Conservation (phyloP, 2,113 vertebrate genomes). For the Vireo altiloquus region DNA sequence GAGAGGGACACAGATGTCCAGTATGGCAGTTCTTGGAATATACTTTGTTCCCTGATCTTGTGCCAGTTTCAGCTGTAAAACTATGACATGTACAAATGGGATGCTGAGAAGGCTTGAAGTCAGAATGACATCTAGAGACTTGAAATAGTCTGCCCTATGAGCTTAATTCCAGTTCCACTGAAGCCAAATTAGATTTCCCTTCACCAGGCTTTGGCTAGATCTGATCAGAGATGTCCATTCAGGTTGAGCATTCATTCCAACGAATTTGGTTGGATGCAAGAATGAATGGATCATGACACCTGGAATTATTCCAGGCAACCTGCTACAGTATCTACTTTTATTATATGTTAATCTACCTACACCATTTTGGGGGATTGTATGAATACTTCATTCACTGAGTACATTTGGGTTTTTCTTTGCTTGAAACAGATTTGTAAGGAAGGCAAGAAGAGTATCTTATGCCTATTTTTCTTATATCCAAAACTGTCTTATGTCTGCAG, state of each 20-base stretch:
- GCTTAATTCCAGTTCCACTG: not conserved
- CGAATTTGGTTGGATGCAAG: not conserved
- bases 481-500: not conserved
- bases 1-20: not conserved
- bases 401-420: not conserved
- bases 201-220: not conserved
- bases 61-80: not conserved
- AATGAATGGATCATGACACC: not conserved
- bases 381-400: not conserved
- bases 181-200: not conserved
- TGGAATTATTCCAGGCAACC: not conserved
- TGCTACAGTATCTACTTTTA: not conserved
- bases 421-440: not conserved
- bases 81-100: not conserved
- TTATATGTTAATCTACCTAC: not conserved
- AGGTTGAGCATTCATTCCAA: not conserved
- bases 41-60: not conserved
- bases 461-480: not conserved
- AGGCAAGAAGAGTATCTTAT: not conserved
- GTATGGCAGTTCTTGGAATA: not conserved
- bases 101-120: not conserved
- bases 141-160: not conserved
- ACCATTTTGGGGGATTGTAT: not conserved
- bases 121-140: not conserved
- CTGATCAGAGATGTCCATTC: not conserved